Evolutionary conservation across 1,140 invertebrate genomes (phyloP).

Genomic region (Copidosoma floridanum): DNA sequence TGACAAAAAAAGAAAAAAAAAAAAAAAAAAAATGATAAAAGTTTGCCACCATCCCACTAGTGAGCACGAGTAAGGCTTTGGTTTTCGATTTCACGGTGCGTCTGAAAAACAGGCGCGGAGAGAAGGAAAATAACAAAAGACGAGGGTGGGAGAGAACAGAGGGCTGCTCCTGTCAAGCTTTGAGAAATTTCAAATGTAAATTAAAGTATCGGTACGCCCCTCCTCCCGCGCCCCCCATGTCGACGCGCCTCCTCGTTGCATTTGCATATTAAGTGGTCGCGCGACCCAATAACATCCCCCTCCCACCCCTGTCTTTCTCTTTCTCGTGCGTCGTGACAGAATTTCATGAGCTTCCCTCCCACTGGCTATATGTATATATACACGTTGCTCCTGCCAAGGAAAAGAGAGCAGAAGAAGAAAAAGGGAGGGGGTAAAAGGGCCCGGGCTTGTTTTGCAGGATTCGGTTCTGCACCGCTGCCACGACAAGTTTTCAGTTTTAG

Average conservation of each 20-base stretch:
- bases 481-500: no score
- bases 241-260: conserved; percentile 39
- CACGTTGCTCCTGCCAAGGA: no score
- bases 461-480: no score
- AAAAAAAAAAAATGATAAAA: no score
- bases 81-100: no score
- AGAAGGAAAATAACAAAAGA: background rate
- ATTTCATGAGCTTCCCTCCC: conserved; percentile 18
- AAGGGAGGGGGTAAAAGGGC: background rate
- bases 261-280: conserved; percentile 57
- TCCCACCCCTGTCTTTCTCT: background rate
- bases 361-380: no score
- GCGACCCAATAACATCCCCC: conserved; percentile 51
- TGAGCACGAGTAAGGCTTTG: no score
- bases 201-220: conserved; percentile 52
- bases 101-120: no score
- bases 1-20: no score
- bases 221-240: conserved; percentile 31
- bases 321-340: conserved; percentile 22
- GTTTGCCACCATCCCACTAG: no score
- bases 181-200: conserved; percentile 57
- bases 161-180: conserved; percentile 42
- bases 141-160: conserved; percentile 7
- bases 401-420: background rate
- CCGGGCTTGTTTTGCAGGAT: background rate